Base-by-base conservation (phyloP, 2,888 invertebrate genomes). In the Pristionchus arcanus region DNA sequence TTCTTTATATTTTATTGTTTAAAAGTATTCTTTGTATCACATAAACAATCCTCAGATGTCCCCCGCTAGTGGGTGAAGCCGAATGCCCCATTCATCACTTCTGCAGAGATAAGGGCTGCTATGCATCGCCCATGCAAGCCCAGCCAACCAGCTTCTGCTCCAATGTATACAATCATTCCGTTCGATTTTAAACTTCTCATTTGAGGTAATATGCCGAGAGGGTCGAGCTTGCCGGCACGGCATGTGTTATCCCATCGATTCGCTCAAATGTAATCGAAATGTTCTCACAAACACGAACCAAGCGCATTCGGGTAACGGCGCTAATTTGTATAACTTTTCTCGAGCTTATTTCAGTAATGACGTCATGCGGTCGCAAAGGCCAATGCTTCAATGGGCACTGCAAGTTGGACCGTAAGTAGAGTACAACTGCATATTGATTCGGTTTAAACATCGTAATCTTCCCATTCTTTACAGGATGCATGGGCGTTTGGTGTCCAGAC, bases 221-320 rank as follows among this genome's bases (percentile, higher is more conserved):
- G 89, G 89, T 21, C 13, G 68, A 2, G 89, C 89, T 9, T 89
- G 89, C 59, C 31, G 89, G n/a, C n/a, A 63, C 25, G 89, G 89
- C 31, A 89, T 89, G 89, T 89, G 89, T n/a, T 89, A 89, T n/a
- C 89, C 89, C n/a, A 81, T 89, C 16, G 89, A 89, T 9, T 25
- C 77, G 2, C 81, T 89, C 63, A 89, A 89, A 63, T 89, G 89
- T 21, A 42, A 89, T 42, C n/a, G 89, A 42, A 77, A 89, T 59
- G 81, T 89, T 2, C 71, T 89, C 37, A 15, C 77, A 7, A 77
- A 59, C 4, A 34, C n/a, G 25, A 63, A 89, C 31, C n/a, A 59
- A 34, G 89, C 77, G 4, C 89, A 89, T 89, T 77, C 89, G 28
- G 59, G 87, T 87, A n/a, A 15, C 0, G 42, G 9, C 13, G 42